Evolutionary conservation across 2,888 invertebrate genomes (phyloP).

Genomic region (Hipparchia sbordonii): DNA sequence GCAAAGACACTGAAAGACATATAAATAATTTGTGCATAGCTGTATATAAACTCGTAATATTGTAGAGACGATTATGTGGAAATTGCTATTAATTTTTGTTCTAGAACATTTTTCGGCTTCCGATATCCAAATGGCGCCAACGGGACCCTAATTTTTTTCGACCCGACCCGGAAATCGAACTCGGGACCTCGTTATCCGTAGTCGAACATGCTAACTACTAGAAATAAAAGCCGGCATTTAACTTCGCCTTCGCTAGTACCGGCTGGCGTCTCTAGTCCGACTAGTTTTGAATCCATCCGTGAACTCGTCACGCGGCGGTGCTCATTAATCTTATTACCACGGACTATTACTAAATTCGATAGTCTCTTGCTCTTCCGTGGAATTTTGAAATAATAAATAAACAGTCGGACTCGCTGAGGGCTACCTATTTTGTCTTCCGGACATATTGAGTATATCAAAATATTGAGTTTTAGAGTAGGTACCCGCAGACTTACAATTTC

Average conservation of each 20-base stretch:
- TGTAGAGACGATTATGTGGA: no score
- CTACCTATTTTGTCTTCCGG: neutral
- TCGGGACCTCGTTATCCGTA: no score
- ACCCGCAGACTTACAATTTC: no score
- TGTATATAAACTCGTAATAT: no score
- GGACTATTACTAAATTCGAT: conserved; percentile 2
- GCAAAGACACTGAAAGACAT: neutral
- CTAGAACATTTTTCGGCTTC: no score
- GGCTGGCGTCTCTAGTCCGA: neutral
- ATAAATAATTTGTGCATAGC: no score
- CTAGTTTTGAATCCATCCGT: conserved; percentile 2
- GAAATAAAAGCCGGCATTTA: neutral
- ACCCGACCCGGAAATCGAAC: no score
- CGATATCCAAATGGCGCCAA: no score
- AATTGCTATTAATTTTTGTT: no score
- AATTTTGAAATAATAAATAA: conserved; percentile 8
- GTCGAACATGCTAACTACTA: neutral
- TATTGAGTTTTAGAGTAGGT: no score
- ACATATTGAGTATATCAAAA: no score
- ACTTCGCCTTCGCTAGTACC: neutral
- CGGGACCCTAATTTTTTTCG: no score
- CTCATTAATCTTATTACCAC: neutral
- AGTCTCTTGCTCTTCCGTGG: neutral
- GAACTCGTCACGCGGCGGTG: conserved; percentile 8
- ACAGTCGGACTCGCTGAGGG: neutral